Evolutionary conservation across 2,888 invertebrate genomes (phyloP).

Genomic region (Ornithoptera alexandrae): DNA sequence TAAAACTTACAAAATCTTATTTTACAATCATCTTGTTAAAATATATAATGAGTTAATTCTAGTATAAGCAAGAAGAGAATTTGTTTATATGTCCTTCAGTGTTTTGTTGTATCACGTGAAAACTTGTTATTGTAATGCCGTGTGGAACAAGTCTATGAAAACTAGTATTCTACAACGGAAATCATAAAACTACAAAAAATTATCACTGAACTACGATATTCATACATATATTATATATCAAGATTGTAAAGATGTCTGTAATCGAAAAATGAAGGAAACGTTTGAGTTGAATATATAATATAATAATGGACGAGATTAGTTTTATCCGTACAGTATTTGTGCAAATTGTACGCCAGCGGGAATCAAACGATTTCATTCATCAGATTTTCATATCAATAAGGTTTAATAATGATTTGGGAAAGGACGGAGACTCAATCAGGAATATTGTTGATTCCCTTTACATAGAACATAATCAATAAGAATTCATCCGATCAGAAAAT

Average conservation of each 20-base stretch:
- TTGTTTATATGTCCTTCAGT: neutral
- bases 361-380: conserved; percentile 30
- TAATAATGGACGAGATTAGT: too few relatives aligned
- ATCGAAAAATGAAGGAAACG: too few relatives aligned
- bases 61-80: neutral
- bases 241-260: too few relatives aligned
- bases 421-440: conserved; percentile 42
- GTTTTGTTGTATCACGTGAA: neutral
- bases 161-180: neutral
- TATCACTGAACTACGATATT: too few relatives aligned
- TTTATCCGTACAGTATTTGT: neutral
- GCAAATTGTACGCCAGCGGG: neutral
- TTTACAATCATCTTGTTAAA: too few relatives aligned
- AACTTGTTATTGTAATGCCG: neutral
- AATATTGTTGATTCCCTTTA: conserved; percentile 37
- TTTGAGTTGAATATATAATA: too few relatives aligned
- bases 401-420: conserved; percentile 45
- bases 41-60: neutral
- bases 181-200: neutral
- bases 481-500: conserved; percentile 6
- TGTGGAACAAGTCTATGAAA: neutral
- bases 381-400: conserved; percentile 50
- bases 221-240: too few relatives aligned
- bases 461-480: conserved; percentile 17
- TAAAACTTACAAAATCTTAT: too few relatives aligned